Evolutionary conservation across 2,888 invertebrate genomes (phyloP).

Genomic region (Chirona hameri): DNA sequence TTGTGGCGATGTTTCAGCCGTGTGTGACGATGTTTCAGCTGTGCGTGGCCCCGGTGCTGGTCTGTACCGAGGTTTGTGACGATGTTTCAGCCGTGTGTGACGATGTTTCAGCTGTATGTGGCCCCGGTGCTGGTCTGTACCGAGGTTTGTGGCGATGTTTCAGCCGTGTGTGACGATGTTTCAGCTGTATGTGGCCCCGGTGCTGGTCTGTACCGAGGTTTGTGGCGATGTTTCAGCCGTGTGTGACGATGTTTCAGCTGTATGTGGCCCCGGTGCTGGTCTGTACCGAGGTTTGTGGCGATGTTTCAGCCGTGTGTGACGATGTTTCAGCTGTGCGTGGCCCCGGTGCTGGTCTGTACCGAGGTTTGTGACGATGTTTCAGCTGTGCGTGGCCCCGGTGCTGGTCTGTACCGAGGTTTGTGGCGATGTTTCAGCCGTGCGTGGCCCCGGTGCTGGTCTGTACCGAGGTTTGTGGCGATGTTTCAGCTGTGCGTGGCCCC

Average conservation of each 20-base stretch:
- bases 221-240: too few species aligned
- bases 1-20: not conserved
- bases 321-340: conserved; percentile 64
- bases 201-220: conserved; percentile 75
- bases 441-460: not conserved
- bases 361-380: conserved; percentile 58
- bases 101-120: too few species aligned
- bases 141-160: not conserved
- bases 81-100: too few species aligned
- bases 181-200: conserved; percentile 76
- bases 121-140: not conserved
- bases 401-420: not conserved
- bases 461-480: not conserved
- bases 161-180: not conserved
- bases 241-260: too few species aligned
- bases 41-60: conserved; percentile 77
- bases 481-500: conserved; percentile 73
- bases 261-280: not conserved
- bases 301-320: not conserved
- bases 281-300: not conserved
- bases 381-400: too few species aligned
- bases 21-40: conserved; percentile 51
- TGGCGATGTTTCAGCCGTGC: not conserved
- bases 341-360: conserved; percentile 78
- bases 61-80: conserved; percentile 75